Evolutionary conservation across 2,888 invertebrate genomes (phyloP), one percentile per base, ranked within the genome.

Genomic region (Norana najaformis): DNA sequence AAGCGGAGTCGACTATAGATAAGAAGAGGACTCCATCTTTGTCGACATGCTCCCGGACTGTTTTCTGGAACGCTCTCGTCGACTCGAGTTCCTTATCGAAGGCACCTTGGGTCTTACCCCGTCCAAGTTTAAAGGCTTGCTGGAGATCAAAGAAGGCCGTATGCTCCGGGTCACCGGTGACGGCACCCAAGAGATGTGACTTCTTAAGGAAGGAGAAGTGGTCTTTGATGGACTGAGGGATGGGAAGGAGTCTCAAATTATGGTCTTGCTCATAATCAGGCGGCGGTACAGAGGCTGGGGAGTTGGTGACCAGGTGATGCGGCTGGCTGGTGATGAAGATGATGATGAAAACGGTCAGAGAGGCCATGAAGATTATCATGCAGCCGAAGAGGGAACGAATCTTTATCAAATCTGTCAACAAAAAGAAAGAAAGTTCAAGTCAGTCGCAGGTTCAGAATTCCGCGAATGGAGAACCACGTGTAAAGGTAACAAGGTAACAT

Each of bases 1-100:
- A 91, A 23, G 38, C 90, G 13, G 38, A 35, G 83, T 91, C 90
- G 82, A 89, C 91, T 41, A 34, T 34, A 20, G 89, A 41, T 41
- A 91, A 88, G 23, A 91, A 85, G 85, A 85, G 18, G 18, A 37
- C 23, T 20, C 85, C 36, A 16, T 85, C 85, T 20, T 37, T 36
- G 35, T 37, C 85, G 85, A 36, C 85, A 20, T 20, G 36, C 1
- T 37, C 20, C 1, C 23, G 35, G 36, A 85, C 85, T 16, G 85
- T 18, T 23, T 85, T 23, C 85, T 37, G 35, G 85, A 85, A 85
- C 13, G 36, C 36, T 34, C 23, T 18, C 14, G 36, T 85, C 35
- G 85, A 14, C 16, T 36, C 37, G 0, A 5, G 0, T 1, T 85
- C 85, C 85, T 8, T 14, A 16, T 85, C 85, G 85, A 85, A 85